A percentile compares a stretch with the other conserved stretches of the same genome.
Conservation (phyloP, 2,113 vertebrate species). For the Albula goreensis region DNA sequence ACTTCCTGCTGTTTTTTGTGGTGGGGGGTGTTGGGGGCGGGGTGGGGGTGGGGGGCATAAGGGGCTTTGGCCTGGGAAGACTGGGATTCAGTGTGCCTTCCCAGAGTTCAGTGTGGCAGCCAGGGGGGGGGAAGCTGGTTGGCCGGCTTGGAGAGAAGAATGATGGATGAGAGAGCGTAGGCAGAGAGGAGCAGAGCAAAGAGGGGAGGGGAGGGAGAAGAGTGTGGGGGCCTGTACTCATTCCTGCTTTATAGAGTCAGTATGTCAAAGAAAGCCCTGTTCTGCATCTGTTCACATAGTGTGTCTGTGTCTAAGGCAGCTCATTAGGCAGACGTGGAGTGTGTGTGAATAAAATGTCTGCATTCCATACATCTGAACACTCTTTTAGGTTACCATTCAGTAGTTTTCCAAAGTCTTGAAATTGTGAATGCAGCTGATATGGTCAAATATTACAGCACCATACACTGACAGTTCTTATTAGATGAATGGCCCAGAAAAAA, state of each 20-base stretch:
- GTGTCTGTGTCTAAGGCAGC: neutral
- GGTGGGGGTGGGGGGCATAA: neutral
- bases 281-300: constrained; percentile 8
- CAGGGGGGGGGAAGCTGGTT: neutral
- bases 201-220: neutral
- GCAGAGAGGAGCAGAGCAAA: neutral
- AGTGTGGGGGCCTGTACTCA: neutral
- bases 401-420: neutral
- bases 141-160: neutral
- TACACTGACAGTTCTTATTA: no score
- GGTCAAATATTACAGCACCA: neutral
- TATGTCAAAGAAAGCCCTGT: neutral
- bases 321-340: neutral
- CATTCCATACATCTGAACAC: neutral
- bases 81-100: neutral
- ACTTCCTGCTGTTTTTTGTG: constrained; percentile 59
- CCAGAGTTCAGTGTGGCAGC: constrained; percentile 14
- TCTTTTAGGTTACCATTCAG: neutral
- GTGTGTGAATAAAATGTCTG: neutral
- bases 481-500: no score
- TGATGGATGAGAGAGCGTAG: neutral
- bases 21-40: neutral
- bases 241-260: constrained; percentile 13
- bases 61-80: constrained; percentile 23
- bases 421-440: neutral